Percentiles rank a stretch among this genome's conserved stretches.
phyloP scores from a whole-genome alignment of 2,888 invertebrate species.

The Sphaerophoria taeniata region DNA sequence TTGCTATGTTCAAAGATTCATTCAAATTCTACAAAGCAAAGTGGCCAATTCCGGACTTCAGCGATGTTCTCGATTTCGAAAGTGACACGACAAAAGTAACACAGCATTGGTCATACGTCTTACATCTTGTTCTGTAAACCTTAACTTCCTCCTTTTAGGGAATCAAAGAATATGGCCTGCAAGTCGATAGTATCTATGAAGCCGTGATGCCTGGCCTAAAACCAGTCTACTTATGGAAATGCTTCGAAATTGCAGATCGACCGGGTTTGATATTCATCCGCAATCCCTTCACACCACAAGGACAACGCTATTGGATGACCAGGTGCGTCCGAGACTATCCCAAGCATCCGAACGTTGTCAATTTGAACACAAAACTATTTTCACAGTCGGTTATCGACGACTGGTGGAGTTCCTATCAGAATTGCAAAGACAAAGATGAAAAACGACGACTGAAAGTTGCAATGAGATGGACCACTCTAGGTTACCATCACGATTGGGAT shows the following conservation, averaged over 20 bases:
- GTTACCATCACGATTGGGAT: conserved; percentile 99
- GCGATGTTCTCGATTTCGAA: conserved; percentile 86
- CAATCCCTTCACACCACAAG: conserved; percentile 91
- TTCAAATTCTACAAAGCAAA: conserved; percentile 93
- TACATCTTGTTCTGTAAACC: conserved; percentile 2
- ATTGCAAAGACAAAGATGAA: conserved; percentile 75
- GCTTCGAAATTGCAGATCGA: conserved; percentile 85
- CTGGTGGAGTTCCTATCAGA: conserved; percentile 85
- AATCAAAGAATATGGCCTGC: conserved; percentile 33
- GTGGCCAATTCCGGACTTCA: conserved; percentile 86
- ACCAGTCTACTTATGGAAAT: conserved; percentile 85
- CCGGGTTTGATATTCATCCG: conserved; percentile 91
- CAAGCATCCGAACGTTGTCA: conserved; percentile 85
- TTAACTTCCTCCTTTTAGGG: conserved; percentile 25
- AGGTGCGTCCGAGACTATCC: conserved; percentile 91
- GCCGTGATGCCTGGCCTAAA: conserved; percentile 76
- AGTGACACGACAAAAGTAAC: conserved; percentile 70
- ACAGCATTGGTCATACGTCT: background rate
- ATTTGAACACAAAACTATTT: conserved; percentile 78
- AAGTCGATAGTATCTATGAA: conserved; percentile 42
- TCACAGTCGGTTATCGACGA: conserved; percentile 82
- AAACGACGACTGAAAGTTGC: conserved; percentile 80
- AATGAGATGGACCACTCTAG: conserved; percentile 97
- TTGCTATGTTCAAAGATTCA: conserved; percentile 85
- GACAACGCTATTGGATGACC: conserved; percentile 93